Evolutionary conservation across 2,797 vertebrate species (phyloP).

Genomic region (Spheniscus humboldti): DNA sequence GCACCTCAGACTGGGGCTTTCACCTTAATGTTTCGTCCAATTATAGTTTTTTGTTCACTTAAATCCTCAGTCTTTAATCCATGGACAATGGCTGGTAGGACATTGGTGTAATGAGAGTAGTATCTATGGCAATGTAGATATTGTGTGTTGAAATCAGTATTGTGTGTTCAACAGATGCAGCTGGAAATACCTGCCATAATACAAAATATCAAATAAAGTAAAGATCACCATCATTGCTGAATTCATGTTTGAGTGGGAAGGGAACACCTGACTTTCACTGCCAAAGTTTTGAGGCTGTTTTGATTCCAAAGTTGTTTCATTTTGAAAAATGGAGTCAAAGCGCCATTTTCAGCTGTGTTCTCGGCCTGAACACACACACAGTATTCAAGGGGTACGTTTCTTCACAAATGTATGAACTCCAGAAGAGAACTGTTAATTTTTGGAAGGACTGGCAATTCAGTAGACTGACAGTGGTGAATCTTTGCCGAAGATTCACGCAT

Average conservation of each 20-base stretch:
- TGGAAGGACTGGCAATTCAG: not conserved
- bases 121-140: not conserved
- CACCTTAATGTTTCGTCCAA: not conserved
- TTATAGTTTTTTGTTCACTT: not conserved
- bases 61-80: not conserved
- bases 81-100: not conserved
- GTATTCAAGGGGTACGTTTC: not conserved
- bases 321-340: not conserved
- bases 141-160: not conserved
- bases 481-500: not conserved
- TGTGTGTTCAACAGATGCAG: not conserved
- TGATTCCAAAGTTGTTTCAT: not conserved
- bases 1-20: not conserved
- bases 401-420: not conserved
- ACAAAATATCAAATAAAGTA: not conserved
- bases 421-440: not conserved
- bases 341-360: not conserved
- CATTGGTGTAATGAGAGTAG: not conserved
- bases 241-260: not conserved
- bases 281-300: not conserved
- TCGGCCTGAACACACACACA: not conserved
- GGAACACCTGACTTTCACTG: not conserved
- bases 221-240: not conserved
- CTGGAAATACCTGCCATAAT: not conserved
- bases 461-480: not conserved